Evolutionary conservation across 2,797 vertebrate genomes (phyloP).

Genomic region (Halcyon smyrnensis): DNA sequence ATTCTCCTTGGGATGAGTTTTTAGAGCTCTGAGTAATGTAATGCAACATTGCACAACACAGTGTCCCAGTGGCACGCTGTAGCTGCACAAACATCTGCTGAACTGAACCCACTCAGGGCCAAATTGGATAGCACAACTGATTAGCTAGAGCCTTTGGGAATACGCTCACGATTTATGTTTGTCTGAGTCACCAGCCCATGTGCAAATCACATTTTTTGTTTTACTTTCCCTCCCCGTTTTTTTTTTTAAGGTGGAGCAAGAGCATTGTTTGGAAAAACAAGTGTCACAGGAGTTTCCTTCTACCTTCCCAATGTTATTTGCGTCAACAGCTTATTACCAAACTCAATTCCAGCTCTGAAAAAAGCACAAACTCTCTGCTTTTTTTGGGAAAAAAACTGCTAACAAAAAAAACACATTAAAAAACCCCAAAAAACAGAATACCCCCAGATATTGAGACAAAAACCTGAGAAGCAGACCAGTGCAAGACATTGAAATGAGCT

Average conservation of each 20-base stretch:
- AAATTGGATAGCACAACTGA: conserved; percentile 32
- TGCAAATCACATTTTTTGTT: conserved; percentile 11
- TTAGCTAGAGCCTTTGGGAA: conserved; percentile 39
- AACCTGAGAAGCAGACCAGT: background rate
- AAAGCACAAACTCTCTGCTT: background rate
- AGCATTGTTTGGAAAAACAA: background rate
- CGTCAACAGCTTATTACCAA: background rate
- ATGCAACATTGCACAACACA: background rate
- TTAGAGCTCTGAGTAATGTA: conserved; percentile 13
- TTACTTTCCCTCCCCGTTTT: background rate
- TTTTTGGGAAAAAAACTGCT: background rate
- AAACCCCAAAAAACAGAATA: background rate
- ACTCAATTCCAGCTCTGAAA: background rate
- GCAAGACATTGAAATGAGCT: background rate
- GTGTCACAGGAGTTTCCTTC: background rate
- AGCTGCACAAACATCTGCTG: conserved; percentile 54
- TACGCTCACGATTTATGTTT: background rate
- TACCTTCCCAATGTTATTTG: background rate
- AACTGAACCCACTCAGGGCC: conserved; percentile 37
- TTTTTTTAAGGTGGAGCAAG: conserved; percentile 20
- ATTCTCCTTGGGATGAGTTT: conserved; percentile 8
- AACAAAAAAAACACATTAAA: background rate
- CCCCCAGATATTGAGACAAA: background rate
- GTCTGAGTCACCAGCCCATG: conserved; percentile 52
- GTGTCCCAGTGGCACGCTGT: conserved; percentile 7